Evolutionary conservation across 2,888 invertebrate genomes (phyloP), one percentile per base, ranked within the genome.

Genomic region (Encarsia formosa): DNA sequence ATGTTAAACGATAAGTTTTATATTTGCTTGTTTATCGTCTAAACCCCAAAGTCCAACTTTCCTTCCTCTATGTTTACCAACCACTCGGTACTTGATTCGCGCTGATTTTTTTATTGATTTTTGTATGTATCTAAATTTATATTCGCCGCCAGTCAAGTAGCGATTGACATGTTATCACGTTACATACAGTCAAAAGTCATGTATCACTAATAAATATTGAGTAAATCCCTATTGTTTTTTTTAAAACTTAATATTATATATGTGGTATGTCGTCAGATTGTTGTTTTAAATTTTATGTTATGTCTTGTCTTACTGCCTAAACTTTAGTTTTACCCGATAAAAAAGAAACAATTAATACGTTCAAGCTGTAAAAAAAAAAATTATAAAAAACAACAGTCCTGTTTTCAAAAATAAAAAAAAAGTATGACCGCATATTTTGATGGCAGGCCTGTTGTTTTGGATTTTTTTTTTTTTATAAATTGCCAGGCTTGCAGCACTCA

Each of bases 211-310:
- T 47, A 32, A 49, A 39, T n/a, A n/a, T n/a, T n/a, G n/a, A n/a
- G n/a, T 40, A 24, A 31, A n/a, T 26, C 42, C 58, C 59, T 50
- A 47, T 61, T 65, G 57, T 65, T 62, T 62, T 60, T 66, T 47
- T 51, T 23, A 9, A 29, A 9, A 29, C 29, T 15, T 16, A 35
- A n/a, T 2, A 26, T 9, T 42, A 42, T 55, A 64, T 68, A 64
- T 71, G 72, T 74, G 71, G 69, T 71, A 70, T 73, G 71, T 73
- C 67, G 69, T 73, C 72, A 68, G 66, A 68, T 71, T 68, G 69
- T 71, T 69, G 68, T 70, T 69, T 63, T n/a, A n/a, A n/a, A n/a
- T n/a, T n/a, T n/a, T n/a, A n/a, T 67, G 69, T 72, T 67, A 65
- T 71, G 71, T 71, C 70, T 73, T 73, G 71, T 74, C 70, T 67